These are phyloP conservation scores for Probaryconus sp. DNA, from an alignment of 1,140 invertebrate species.

Conservation along the genomic window DNA sequence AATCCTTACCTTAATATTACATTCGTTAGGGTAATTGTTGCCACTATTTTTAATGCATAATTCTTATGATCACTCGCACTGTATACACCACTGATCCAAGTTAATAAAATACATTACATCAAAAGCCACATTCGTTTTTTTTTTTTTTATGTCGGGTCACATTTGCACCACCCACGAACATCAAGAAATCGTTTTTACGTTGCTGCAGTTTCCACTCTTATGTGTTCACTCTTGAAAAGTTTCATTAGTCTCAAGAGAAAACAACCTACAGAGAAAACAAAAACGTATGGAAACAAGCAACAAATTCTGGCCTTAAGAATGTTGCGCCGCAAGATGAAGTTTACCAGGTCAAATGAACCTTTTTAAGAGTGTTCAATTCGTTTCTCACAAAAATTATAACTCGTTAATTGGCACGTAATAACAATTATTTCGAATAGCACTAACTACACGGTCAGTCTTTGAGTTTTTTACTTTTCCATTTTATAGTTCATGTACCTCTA, in stretches of 20 bases:
- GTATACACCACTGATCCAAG: conserved; percentile 41
- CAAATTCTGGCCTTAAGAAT: too few relatives aligned
- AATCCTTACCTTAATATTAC: too few relatives aligned
- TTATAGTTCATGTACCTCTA: conserved; percentile 25
- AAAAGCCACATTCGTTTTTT: conserved; percentile 74
- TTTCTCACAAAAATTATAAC: conserved; percentile 33
- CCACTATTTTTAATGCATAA: conserved; percentile 2
- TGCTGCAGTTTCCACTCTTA: conserved; percentile 12
- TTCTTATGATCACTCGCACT: conserved; percentile 3
- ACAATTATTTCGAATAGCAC: conserved; percentile 66
- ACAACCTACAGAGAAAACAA: too few relatives aligned
- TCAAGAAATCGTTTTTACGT: conserved; percentile 22
- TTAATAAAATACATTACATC: conserved; percentile 76
- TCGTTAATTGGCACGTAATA: conserved; percentile 68
- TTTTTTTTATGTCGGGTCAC: conserved; percentile 65
- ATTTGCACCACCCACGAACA: conserved; percentile 20
- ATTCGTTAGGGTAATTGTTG: conserved; percentile 20
- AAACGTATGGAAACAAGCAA: too few relatives aligned
- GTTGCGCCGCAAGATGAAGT: too few relatives aligned
- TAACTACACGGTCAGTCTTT: conserved; percentile 72
- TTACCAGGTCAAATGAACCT: too few relatives aligned
- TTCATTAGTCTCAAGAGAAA: too few relatives aligned
- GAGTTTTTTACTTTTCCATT: conserved; percentile 48
- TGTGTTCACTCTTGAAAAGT: background rate
- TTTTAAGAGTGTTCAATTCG: too few relatives aligned